Conservation (phyloP, 2,113 vertebrate genomes). For the Ceyx melanurus region DNA sequence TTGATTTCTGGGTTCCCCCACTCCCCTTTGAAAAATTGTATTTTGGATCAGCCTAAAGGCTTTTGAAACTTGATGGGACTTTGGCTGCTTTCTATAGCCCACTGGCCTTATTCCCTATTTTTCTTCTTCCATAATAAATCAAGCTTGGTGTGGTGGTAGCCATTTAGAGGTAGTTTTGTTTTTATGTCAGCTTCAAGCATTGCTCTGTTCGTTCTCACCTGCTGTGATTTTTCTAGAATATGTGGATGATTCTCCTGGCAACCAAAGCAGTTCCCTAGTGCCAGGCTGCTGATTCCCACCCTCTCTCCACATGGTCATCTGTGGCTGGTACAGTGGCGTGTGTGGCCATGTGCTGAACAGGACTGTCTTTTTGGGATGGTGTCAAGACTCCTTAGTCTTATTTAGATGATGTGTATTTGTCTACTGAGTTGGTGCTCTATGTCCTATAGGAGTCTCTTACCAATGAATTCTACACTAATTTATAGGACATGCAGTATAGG, state of each 20-base stretch:
- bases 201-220: neutral
- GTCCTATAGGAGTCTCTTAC: neutral
- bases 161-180: neutral
- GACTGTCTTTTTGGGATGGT: neutral
- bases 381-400: neutral
- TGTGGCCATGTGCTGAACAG: neutral
- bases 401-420: neutral
- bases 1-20: neutral
- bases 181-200: neutral
- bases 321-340: neutral
- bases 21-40: neutral
- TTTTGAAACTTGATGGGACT: neutral
- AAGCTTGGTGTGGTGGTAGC: neutral
- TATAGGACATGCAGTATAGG: neutral
- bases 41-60: neutral
- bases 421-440: neutral
- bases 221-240: neutral
- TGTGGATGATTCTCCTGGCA: neutral
- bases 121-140: neutral
- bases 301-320: neutral
- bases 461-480: neutral
- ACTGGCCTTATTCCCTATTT: neutral
- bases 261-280: neutral
- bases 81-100: neutral
- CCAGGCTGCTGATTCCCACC: neutral